Evolutionary conservation across 2,113 vertebrate genomes (phyloP), one percentile per base, ranked within the genome.

Genomic region (Mormoops blainvillei): DNA sequence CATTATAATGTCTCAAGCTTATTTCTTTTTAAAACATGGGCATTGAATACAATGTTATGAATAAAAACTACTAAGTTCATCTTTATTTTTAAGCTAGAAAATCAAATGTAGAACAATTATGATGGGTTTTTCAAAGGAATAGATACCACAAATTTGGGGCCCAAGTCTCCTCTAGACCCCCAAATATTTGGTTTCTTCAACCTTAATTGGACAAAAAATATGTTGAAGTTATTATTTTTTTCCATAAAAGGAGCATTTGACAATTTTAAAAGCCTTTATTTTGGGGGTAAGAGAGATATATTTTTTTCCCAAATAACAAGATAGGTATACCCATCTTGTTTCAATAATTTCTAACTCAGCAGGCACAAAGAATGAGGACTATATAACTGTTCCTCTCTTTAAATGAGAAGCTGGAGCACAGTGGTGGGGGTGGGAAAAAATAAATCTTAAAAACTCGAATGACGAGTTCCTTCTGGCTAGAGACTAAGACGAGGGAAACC

Each of bases 61-160:
- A 52, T 87, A 87, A 87, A 90, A 97, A 52, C 45, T 85, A 52
- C 85, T 71, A 54, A 58, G 63, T 89, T 82, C 76, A 65, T 78
- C 58, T 93, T 93, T 96, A 94, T 95, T 84, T 93, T 94, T 94
- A 96, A 91, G 19, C 48, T 74, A 89, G 54, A 92, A 95, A 88
- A 85, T 52, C 41, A 68, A 78, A 76, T 28, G 11, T 68, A 56
- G 52, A 94, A 96, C 67, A 74, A 65, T 78, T 68, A 67, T 15
- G 22, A 68, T 31, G 18, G 3, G 61, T 26, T 95, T 84, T 89
- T 88, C 65, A 92, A 87, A 92, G 67, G 63, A 94, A 78, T 7
- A 92, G 31, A 61, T 48, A 83, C 11, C 33, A 65, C 56, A 87
- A 56, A 54, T 87, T 65, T 73, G 54, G 41, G 8, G 19, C 15